Conservation (phyloP, 2,113 vertebrate species). For the Pterocles orientalis region DNA sequence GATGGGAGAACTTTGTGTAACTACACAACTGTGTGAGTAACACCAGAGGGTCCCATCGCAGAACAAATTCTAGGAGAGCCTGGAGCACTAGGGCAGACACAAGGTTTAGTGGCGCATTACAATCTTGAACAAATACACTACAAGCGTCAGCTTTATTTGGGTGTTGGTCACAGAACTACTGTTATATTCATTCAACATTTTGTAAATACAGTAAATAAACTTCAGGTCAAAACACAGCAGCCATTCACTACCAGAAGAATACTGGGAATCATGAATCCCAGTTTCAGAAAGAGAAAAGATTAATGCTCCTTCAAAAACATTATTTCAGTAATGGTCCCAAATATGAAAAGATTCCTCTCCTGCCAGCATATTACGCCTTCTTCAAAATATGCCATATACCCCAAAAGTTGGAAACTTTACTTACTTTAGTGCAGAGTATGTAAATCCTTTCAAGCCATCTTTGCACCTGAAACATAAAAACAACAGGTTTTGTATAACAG, state of each 20-base stretch:
- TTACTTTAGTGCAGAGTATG: constrained; percentile 97
- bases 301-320: not conserved
- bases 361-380: not conserved
- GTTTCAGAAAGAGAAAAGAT: not conserved
- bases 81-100: not conserved
- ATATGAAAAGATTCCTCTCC: not conserved
- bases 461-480: constrained; percentile 83
- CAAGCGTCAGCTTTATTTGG: not conserved
- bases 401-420: constrained; percentile 33
- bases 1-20: not conserved
- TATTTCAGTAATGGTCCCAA: not conserved
- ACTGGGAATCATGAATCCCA: not conserved
- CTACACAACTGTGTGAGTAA: not conserved
- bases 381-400: not conserved
- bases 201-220: not conserved
- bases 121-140: not conserved
- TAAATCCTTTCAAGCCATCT: constrained; percentile 96
- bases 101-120: not conserved
- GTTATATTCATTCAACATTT: not conserved
- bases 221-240: not conserved
- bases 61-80: not conserved
- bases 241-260: not conserved
- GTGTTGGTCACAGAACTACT: not conserved
- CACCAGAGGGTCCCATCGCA: not conserved
- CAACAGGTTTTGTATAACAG: not conserved